A percentile compares a stretch with the other conserved stretches of the same genome.
Evolutionary conservation across 1,140 invertebrate genomes (phyloP).

Genomic region (Heliconius congener): DNA sequence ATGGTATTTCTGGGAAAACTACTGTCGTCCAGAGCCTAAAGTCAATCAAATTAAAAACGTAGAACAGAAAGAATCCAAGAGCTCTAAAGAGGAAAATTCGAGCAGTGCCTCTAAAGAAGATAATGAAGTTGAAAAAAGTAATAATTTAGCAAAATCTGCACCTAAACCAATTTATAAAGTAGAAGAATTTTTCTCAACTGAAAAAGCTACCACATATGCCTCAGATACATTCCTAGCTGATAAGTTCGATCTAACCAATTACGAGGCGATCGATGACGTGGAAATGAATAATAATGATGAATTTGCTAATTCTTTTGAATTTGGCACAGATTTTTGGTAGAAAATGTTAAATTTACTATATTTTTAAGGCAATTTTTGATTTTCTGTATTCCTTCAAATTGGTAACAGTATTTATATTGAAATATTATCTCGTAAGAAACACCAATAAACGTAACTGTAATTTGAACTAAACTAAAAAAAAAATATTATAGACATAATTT

Average conservation of each 20-base stretch:
- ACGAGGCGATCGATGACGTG: constrained; percentile 52
- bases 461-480: too few species aligned
- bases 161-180: constrained; percentile 42
- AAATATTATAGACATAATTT: too few species aligned
- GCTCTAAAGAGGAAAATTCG: constrained; percentile 20
- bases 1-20: constrained; percentile 64
- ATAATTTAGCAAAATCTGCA: constrained; percentile 26
- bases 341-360: too few species aligned
- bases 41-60: background rate
- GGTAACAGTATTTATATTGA: too few species aligned
- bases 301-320: constrained; percentile 57
- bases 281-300: constrained; percentile 41
- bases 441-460: too few species aligned
- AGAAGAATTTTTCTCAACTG: constrained; percentile 65
- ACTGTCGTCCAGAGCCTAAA: constrained; percentile 54
- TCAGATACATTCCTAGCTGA: constrained; percentile 71
- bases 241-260: constrained; percentile 68
- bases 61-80: background rate
- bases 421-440: too few species aligned
- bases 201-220: constrained; percentile 52
- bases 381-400: too few species aligned
- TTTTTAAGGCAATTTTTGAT: too few species aligned
- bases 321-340: constrained; percentile 46
- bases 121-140: constrained; percentile 18
- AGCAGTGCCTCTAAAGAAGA: background rate